phyloP scores from a whole-genome alignment of 2,797 vertebrate genomes.

The Sebastes kiyomatsui region DNA sequence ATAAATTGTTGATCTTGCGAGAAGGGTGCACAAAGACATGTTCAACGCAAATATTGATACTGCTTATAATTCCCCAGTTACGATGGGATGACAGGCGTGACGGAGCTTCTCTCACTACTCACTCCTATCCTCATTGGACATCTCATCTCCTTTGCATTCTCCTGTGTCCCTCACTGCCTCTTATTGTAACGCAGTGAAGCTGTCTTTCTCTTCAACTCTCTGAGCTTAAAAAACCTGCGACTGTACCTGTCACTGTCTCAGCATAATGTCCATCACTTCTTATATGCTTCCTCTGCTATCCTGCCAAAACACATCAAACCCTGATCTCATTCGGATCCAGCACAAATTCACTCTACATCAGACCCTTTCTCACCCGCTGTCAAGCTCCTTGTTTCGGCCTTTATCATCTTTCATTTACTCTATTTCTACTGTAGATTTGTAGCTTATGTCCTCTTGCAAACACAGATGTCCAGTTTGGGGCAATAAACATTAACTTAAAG shows the following conservation, averaged over 20 bases:
- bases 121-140: background rate
- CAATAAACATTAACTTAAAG: background rate
- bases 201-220: background rate
- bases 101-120: background rate
- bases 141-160: background rate
- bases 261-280: constrained; percentile 1
- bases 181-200: background rate
- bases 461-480: background rate
- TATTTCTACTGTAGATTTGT: background rate
- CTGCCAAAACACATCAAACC: background rate
- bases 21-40: background rate
- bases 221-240: background rate
- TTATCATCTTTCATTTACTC: background rate
- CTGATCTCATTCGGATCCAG: background rate
- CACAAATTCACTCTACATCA: background rate
- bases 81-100: background rate
- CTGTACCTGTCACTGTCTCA: background rate
- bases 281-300: background rate
- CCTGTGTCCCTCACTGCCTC: background rate
- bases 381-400: background rate
- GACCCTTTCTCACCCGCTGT: background rate
- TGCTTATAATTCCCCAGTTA: background rate
- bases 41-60: background rate
- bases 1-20: background rate
- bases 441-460: background rate